A percentile compares a stretch with the other conserved stretches of the same genome.
phyloP scores from a whole-genome alignment of 2,888 invertebrate genomes.

The Amblyteles armatorius region DNA sequence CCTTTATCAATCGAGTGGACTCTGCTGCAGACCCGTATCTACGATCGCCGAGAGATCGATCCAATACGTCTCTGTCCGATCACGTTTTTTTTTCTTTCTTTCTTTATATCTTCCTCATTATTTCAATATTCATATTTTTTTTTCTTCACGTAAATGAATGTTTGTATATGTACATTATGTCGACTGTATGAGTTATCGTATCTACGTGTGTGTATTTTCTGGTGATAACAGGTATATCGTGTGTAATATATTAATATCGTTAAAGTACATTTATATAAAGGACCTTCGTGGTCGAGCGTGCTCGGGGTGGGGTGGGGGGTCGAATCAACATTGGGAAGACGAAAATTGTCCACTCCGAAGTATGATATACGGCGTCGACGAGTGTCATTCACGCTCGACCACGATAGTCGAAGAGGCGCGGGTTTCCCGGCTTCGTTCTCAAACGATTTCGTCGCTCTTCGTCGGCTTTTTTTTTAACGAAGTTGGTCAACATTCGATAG shows the following conservation, averaged over 20 bases:
- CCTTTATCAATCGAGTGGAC: constrained; percentile 76
- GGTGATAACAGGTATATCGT: constrained; percentile 76
- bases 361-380: constrained; percentile 7
- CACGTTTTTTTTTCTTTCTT: constrained; percentile 28
- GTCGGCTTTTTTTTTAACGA: neutral
- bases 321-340: constrained; percentile 52
- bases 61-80: constrained; percentile 49
- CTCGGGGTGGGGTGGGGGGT: neutral
- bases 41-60: constrained; percentile 45
- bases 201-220: constrained; percentile 84
- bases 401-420: constrained; percentile 51
- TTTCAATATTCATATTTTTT: constrained; percentile 40
- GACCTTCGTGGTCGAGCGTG: constrained; percentile 54
- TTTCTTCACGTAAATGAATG: constrained; percentile 73
- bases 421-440: constrained; percentile 13
- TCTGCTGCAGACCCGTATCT: constrained; percentile 77
- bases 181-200: constrained; percentile 79
- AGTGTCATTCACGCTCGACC: constrained; percentile 50
- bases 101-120: constrained; percentile 34
- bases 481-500: constrained; percentile 61
- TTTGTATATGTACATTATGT: constrained; percentile 84
- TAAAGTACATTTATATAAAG: constrained; percentile 53
- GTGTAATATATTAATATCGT: constrained; percentile 66
- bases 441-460: constrained; percentile 16
- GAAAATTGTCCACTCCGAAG: constrained; percentile 22